Conservation (phyloP, 2,888 invertebrate genomes). For the Aspidiotus rigidus region DNA sequence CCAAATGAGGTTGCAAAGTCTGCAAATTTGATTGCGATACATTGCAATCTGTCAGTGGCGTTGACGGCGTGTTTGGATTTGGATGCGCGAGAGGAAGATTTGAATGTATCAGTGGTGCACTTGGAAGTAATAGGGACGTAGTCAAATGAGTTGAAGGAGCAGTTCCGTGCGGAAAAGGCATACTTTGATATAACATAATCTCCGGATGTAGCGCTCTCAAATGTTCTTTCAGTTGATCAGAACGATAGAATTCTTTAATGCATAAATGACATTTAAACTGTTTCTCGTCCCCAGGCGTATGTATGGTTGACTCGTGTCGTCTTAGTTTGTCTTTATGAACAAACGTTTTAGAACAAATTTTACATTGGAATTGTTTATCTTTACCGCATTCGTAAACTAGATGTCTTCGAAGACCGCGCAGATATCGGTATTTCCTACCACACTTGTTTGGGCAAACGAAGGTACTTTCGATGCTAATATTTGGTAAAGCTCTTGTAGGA, state of each 20-base stretch:
- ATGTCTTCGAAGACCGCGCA: conserved; percentile 40
- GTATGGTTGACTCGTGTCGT: conserved; percentile 34
- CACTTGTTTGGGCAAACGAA: conserved; percentile 36
- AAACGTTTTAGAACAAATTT: conserved; percentile 41
- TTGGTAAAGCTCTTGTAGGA: not conserved
- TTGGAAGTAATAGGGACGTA: too few species aligned
- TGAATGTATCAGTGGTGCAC: too few species aligned
- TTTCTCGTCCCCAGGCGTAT: conserved; percentile 29
- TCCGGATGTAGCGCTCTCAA: not conserved
- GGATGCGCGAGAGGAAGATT: too few species aligned
- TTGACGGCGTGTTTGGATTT: too few species aligned
- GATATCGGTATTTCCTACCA: conserved; percentile 30
- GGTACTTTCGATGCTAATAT: not conserved
- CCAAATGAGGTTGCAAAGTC: too few species aligned
- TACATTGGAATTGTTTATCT: conserved; percentile 43
- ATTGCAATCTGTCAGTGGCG: too few species aligned
- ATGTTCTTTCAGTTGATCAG: conserved; percentile 18
- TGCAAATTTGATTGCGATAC: too few species aligned
- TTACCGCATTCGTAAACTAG: conserved; percentile 44
- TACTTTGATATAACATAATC: not conserved
- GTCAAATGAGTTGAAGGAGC: too few species aligned
- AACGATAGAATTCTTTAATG: conserved; percentile 17
- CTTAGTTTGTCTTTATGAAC: conserved; percentile 38
- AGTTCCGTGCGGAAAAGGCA: too few species aligned
- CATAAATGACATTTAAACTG: conserved; percentile 20